Evolutionary conservation across 2,888 invertebrate species (phyloP).

Genomic region (Trachelus stipa): DNA sequence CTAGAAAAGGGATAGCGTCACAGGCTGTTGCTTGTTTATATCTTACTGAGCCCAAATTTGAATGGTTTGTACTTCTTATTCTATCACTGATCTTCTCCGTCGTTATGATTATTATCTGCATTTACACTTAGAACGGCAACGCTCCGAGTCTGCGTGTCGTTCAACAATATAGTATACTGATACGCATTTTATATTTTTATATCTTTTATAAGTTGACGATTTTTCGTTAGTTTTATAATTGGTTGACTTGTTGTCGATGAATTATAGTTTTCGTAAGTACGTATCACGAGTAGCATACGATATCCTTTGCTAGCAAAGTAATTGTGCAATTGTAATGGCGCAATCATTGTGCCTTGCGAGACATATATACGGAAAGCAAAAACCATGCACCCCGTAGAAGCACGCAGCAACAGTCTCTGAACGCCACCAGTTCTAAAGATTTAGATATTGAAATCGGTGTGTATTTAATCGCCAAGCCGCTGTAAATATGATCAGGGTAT

Average conservation of each 20-base stretch:
- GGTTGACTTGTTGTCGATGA: neutral
- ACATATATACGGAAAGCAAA: constrained; percentile 2
- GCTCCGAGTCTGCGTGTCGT: neutral
- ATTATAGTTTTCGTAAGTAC: neutral
- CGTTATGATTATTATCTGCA: neutral
- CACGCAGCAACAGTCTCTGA: constrained; percentile 28
- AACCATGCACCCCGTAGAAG: neutral
- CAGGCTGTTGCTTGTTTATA: neutral
- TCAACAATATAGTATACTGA: neutral
- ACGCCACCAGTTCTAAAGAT: constrained; percentile 27
- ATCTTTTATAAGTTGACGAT: neutral
- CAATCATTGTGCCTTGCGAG: constrained; percentile 13
- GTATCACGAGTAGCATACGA: neutral
- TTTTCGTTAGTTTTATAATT: neutral
- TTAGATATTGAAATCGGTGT: constrained; percentile 35
- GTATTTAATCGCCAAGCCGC: constrained; percentile 37
- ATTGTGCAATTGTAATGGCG: constrained; percentile 9
- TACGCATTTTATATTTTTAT: neutral
- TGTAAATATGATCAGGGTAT: constrained; percentile 64
- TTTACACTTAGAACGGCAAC: neutral
- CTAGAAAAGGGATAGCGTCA: constrained; percentile 15
- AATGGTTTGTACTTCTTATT: neutral
- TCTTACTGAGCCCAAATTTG: neutral
- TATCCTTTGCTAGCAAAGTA: constrained; percentile 6
- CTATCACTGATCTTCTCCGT: neutral